phyloP scores from a whole-genome alignment of 2,113 vertebrate species.

The Dipodomys ordii region DNA sequence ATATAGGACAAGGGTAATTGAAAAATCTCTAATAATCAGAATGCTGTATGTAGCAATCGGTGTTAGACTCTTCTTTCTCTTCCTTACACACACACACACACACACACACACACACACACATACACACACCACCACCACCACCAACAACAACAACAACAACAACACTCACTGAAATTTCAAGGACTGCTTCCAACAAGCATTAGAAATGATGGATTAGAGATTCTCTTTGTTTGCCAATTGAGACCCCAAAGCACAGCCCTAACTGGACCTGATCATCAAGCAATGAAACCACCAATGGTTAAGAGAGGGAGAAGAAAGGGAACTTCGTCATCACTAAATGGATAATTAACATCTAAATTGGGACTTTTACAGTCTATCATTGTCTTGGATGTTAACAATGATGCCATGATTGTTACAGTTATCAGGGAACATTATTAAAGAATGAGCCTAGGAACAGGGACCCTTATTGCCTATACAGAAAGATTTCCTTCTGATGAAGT shows the following conservation, averaged over 20 bases:
- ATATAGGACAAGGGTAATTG: background rate
- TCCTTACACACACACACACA: background rate
- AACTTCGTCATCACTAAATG: constrained; percentile 52
- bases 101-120: background rate
- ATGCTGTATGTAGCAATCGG: background rate
- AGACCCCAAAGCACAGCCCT: constrained; percentile 23
- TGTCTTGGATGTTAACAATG: constrained; percentile 34
- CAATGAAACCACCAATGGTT: constrained; percentile 58
- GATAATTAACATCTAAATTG: constrained; percentile 66
- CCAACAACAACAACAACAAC: too few relatives aligned
- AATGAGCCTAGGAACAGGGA: background rate
- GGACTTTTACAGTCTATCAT: constrained; percentile 17
- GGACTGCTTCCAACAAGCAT: constrained; percentile 56
- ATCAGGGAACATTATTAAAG: background rate
- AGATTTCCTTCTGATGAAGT: constrained; percentile 26
- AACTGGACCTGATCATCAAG: constrained; percentile 46
- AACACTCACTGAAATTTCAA: background rate
- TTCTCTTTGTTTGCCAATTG: constrained; percentile 50
- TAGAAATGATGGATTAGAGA: constrained; percentile 54
- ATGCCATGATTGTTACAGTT: background rate
- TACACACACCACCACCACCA: too few relatives aligned
- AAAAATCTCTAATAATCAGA: constrained; percentile 25
- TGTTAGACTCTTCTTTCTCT: background rate
- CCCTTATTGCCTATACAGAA: background rate
- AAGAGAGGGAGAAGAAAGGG: constrained; percentile 47